phyloP scores from a whole-genome alignment of 2,113 vertebrate genomes.

The Dromas ardeola region DNA sequence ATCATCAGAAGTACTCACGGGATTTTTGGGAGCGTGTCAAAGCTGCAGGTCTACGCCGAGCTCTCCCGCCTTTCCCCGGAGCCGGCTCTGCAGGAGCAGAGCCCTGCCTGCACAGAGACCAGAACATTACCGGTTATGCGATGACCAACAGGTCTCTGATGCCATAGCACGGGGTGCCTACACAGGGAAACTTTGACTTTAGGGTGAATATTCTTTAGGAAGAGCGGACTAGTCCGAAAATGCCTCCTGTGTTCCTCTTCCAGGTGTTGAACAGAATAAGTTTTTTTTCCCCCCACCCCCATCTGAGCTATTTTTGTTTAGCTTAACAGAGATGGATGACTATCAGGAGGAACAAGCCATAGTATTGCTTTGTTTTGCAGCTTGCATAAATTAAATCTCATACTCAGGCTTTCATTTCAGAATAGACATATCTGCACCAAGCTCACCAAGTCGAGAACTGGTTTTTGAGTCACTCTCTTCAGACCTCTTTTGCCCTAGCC shows the following conservation, averaged over 20 bases:
- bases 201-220: background rate
- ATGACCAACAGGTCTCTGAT: background rate
- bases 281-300: fast-evolving
- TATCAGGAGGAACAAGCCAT: background rate
- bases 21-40: background rate
- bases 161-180: too few species aligned
- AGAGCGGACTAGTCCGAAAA: background rate
- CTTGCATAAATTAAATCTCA: background rate
- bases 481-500: background rate
- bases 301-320: background rate
- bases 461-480: background rate
- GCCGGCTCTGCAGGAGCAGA: background rate
- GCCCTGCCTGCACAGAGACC: background rate
- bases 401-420: background rate
- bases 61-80: background rate
- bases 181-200: background rate
- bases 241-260: background rate
- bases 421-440: background rate
- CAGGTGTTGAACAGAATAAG: background rate
- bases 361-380: background rate
- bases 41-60: fast-evolving
- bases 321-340: background rate
- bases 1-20: background rate
- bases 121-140: background rate
- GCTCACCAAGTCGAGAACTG: background rate